Percentiles rank a stretch among this genome's conserved stretches.
Evolutionary conservation across 2,888 invertebrate genomes (phyloP).

Genomic region (Crematogaster levior): DNA sequence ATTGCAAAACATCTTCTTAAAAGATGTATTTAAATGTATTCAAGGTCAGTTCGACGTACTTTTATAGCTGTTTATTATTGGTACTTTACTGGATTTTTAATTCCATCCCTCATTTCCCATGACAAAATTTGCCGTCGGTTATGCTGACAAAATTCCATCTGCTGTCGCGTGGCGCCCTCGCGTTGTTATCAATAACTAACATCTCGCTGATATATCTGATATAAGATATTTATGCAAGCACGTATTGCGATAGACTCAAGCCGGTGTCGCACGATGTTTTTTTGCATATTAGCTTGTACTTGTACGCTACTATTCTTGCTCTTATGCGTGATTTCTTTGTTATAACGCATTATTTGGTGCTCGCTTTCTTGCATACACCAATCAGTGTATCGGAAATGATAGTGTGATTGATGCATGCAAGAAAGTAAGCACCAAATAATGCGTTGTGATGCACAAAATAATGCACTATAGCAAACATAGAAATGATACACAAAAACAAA

Average conservation of each 20-base stretch:
- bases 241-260: not conserved
- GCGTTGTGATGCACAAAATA: no score
- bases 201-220: conserved; percentile 55
- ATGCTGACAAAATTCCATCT: conserved; percentile 63
- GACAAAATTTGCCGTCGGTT: conserved; percentile 27
- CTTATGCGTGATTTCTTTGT: no score
- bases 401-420: no score
- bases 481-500: no score
- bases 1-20: not conserved
- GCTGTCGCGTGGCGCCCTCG: conserved; percentile 73
- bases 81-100: not conserved
- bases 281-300: no score
- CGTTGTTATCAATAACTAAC: conserved; percentile 68
- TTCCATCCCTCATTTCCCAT: not conserved
- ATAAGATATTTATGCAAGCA: not conserved
- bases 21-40: not conserved
- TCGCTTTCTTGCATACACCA: no score
- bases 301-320: no score
- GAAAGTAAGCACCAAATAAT: no score
- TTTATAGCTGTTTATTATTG: not conserved
- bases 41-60: not conserved
- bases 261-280: no score
- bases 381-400: no score
- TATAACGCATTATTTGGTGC: no score
- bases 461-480: no score